Percentiles rank a stretch among this genome's conserved stretches.
Evolutionary conservation across 2,888 invertebrate species (phyloP).

Genomic region (Cheilosia variabilis): DNA sequence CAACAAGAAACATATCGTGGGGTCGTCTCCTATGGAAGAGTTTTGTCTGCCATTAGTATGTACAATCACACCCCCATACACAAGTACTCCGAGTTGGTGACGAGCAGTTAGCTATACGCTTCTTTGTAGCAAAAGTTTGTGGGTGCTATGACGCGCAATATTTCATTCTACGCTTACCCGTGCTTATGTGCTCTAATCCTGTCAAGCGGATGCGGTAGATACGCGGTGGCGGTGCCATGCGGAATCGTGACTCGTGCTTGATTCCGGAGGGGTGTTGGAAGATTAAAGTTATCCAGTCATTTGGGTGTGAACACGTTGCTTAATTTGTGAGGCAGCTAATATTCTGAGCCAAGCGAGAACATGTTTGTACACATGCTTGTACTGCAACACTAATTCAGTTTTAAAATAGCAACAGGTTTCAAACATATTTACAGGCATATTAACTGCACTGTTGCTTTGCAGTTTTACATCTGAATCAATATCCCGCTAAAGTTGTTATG

Average conservation of each 20-base stretch:
- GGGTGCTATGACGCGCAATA: not conserved
- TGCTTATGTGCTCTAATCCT: constrained; percentile 4
- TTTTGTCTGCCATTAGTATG: not conserved
- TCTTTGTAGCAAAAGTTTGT: not conserved
- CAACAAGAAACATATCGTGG: constrained; percentile 14
- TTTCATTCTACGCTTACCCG: constrained; percentile 18
- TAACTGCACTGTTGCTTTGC: too few relatives aligned
- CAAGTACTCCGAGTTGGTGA: too few relatives aligned
- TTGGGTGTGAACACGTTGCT: not conserved
- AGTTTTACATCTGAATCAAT: too few relatives aligned
- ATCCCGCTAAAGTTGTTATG: too few relatives aligned
- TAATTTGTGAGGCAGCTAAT: too few relatives aligned
- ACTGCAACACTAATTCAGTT: too few relatives aligned
- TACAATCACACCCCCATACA: not conserved
- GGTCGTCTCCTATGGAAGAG: not conserved
- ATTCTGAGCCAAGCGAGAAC: too few relatives aligned
- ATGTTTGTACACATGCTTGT: too few relatives aligned
- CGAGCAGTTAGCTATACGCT: not conserved
- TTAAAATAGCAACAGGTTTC: too few relatives aligned
- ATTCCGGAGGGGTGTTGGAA: not conserved
- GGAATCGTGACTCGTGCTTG: not conserved
- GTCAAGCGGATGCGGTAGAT: not conserved
- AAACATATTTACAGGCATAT: too few relatives aligned
- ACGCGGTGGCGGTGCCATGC: not conserved
- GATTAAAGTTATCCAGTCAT: not conserved